phyloP scores from a whole-genome alignment of 2,888 invertebrate species.

The Tanypteryx hageni region DNA sequence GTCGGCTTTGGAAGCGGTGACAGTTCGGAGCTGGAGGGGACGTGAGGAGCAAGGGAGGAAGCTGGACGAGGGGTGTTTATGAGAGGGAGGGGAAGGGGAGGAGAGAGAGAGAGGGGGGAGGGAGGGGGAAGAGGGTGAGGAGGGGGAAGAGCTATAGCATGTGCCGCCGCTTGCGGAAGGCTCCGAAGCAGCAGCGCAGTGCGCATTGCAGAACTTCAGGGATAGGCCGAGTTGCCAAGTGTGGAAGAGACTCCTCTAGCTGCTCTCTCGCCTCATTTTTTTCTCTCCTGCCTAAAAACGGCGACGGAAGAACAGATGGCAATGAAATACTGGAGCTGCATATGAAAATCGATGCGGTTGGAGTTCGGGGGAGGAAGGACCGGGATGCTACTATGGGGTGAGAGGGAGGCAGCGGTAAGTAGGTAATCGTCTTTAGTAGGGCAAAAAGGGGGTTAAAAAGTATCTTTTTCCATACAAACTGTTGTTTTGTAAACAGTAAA shows the following conservation, averaged over 20 bases:
- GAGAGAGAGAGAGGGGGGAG: not conserved
- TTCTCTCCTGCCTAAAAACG: not conserved
- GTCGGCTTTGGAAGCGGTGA: not conserved
- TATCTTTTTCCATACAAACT: too few species aligned
- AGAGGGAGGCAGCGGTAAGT: not conserved
- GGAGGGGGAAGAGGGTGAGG: not conserved
- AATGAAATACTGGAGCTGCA: not conserved
- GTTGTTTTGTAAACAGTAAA: too few species aligned
- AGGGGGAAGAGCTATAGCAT: not conserved
- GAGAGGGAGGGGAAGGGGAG: not conserved
- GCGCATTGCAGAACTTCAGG: slow-evolving; percentile 21
- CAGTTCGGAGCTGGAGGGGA: not conserved
- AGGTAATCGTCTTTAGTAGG: too few species aligned
- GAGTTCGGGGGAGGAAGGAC: not conserved
- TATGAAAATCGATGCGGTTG: slow-evolving; percentile 8
- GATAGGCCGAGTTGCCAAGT: not conserved
- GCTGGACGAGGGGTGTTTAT: not conserved
- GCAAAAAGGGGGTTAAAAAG: too few species aligned
- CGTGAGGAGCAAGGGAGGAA: not conserved
- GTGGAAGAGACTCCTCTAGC: not conserved
- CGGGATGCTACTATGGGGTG: not conserved
- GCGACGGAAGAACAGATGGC: not conserved
- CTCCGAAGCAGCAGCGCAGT: not conserved
- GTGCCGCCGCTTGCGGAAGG: slow-evolving; percentile 17
- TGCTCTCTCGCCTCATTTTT: not conserved